These are phyloP conservation scores for Pteria penguin DNA, from an alignment of 2,888 invertebrate genomes.

Conservation along the genomic window DNA sequence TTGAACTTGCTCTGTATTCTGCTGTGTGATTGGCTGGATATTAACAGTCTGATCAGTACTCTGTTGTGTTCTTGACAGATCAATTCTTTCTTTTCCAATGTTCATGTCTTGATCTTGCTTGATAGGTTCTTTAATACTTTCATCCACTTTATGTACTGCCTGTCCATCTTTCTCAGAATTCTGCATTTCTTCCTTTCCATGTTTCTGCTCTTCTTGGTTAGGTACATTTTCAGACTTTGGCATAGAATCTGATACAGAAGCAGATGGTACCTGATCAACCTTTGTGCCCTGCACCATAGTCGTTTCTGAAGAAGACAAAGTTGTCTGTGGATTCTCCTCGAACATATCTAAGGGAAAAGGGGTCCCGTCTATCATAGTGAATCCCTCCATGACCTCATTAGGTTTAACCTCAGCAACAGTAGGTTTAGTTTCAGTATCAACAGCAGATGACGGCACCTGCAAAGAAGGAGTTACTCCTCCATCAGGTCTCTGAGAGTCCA, in stretches of 20 bases:
- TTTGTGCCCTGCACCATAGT: not conserved
- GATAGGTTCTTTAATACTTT: constrained; percentile 10
- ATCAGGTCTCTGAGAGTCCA: too few species aligned
- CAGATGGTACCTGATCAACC: not conserved
- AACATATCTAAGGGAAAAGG: constrained; percentile 44
- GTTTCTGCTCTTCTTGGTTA: not conserved
- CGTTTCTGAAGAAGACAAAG: not conserved
- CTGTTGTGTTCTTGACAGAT: constrained; percentile 1
- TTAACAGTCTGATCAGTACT: constrained; percentile 9
- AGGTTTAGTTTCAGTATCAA: not conserved
- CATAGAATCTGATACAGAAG: too few species aligned
- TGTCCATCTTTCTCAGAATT: not conserved
- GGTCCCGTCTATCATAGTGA: constrained; percentile 44
- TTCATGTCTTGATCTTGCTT: not conserved
- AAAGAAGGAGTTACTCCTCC: constrained; percentile 1
- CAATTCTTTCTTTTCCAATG: not conserved
- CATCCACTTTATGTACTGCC: not conserved
- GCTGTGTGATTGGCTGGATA: too few species aligned
- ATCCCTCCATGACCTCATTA: constrained; percentile 30
- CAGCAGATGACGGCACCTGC: not conserved
- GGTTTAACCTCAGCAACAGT: too few species aligned
- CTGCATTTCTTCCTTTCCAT: too few species aligned
- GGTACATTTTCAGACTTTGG: not conserved
- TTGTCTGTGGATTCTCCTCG: constrained; percentile 29
- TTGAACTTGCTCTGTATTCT: too few species aligned